Evolutionary conservation across 2,888 invertebrate species (phyloP).

Genomic region (Ophion ventricosus): DNA sequence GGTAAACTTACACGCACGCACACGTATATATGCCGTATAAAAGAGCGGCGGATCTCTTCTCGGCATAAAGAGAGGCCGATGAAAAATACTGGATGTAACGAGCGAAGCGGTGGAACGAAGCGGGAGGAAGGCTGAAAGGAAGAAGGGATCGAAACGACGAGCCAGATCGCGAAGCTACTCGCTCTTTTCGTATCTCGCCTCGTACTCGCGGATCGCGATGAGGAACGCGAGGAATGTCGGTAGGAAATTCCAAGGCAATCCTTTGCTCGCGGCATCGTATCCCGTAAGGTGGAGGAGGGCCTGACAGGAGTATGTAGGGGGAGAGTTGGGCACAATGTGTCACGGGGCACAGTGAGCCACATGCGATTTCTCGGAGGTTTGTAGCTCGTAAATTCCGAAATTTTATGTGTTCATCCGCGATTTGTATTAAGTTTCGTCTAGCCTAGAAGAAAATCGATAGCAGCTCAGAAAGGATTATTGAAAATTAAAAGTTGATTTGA

Average conservation of each 20-base stretch:
- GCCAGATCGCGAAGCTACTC: slow-evolving; percentile 48
- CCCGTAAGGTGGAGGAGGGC: slow-evolving; percentile 45
- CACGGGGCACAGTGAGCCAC: too few species aligned
- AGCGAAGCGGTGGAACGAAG: slow-evolving; percentile 15
- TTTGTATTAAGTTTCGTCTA: too few species aligned
- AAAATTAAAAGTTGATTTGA: too few species aligned
- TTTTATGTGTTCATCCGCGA: too few species aligned
- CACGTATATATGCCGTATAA: slow-evolving; percentile 20
- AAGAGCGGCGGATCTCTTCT: slow-evolving; percentile 27
- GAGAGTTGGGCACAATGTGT: too few species aligned
- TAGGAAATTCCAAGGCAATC: slow-evolving; percentile 73
- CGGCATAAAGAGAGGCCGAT: slow-evolving; percentile 41
- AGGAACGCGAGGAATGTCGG: slow-evolving; percentile 68
- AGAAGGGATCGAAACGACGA: slow-evolving; percentile 48
- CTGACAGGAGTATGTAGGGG: slow-evolving; percentile 5
- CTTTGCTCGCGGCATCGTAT: slow-evolving; percentile 41
- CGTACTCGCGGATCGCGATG: slow-evolving; percentile 55
- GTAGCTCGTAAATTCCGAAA: too few species aligned
- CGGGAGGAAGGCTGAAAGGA: slow-evolving; percentile 30
- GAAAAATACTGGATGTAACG: slow-evolving; percentile 44
- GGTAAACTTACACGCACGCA: slow-evolving; percentile 17
- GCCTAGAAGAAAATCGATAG: too few species aligned
- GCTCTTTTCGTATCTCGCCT: slow-evolving; percentile 53
- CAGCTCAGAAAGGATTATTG: too few species aligned
- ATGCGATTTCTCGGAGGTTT: neutral